Evolutionary conservation across 2,113 vertebrate genomes (phyloP), one percentile per base, ranked within the genome.

Genomic region (Mormoops blainvillei): DNA sequence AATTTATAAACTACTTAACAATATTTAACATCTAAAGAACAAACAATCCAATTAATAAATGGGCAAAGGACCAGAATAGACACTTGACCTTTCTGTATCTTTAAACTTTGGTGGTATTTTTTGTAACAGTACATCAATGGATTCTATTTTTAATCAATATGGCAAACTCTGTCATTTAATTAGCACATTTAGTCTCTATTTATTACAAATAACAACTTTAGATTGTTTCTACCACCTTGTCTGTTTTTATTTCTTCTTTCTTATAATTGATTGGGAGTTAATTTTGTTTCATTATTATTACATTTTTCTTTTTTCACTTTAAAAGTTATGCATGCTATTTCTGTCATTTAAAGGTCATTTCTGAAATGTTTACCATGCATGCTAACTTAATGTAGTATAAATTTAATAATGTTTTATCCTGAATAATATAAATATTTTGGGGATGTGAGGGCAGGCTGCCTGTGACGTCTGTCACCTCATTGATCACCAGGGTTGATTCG

Each of bases 91-190:
- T 78, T 77, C 31, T 50, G 10, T 50, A n/a, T 63, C 68, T 87
- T 90, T 68, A 63, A 83, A 73, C 20, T 77, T 91, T 91, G 15
- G 13, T 65, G 70, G 20, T 93, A 11, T 38, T 7, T 70, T 45
- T 58, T 88, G 0, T 31, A 87, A 45, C 10, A 84, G 16, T 19
- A 20, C 70, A 81, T 14, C 28, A 45, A 4, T 83, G 15, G 20
- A 82, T 70, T 86, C 90, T 95, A 65, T 68, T 89, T 84, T 81
- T 94, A 77, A 81, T 82, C 52, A 94, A 16, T 22, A 50, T 82
- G 58, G 65, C 4, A 89, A 81, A 43, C 16, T 88, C 22, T 82
- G 41, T 56, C 48, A 94, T 36, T 94, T 56, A 91, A 48, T 52
- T 80, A 70, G 14, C 26, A 85, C 7, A 65, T 80, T 84, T 56